Base-by-base conservation (phyloP, 2,888 invertebrate species). In the Melinopterus prodromus region DNA sequence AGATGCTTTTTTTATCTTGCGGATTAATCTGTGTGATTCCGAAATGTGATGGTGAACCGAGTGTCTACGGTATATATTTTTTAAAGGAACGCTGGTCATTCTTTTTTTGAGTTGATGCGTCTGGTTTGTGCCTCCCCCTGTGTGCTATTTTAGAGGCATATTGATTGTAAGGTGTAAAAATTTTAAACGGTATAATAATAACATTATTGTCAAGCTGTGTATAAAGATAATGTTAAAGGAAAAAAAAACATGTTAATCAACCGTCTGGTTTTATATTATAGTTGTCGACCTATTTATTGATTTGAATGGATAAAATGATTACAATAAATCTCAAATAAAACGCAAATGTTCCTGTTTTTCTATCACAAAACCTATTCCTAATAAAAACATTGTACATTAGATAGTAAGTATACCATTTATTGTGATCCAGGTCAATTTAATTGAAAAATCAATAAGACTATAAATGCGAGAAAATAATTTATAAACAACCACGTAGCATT, bases 281-380 rank as follows among this genome's bases (percentile, higher is more conserved):
- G 81, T 80, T 79, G 76, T 79, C 71, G 74, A 78, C 78, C 72
- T 81, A 81, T 81, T 81, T 81, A 81, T 81, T 81, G 81, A 75
- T 12, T 74, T 74, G 35, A 36, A n/a, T 74, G 35, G 74, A 35
- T 9, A 74, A 36, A 74, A 74, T 35, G 37, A 74, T 74, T 36
- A 26, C 35, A 74, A 36, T 71, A 74, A 74, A 74, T 26, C 12
- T 74, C n/a, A 36, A 74, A n/a, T 36, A 37, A 74, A 37, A 74
- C 26, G 26, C 26, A 26, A 26, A 26, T 26, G 1, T 26, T 26
- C 26, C 26, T 26, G 26, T 26, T 26, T 26, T 26, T 26, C 26
- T 26, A 26, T 26, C 26, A 26, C 26, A 2, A 26, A 26, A 26
- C 26, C 1, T 26, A 2, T 26, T 26, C 26, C 26, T 26, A 26